Conservation (phyloP, 2,888 invertebrate species). For the Catocala nupta region DNA sequence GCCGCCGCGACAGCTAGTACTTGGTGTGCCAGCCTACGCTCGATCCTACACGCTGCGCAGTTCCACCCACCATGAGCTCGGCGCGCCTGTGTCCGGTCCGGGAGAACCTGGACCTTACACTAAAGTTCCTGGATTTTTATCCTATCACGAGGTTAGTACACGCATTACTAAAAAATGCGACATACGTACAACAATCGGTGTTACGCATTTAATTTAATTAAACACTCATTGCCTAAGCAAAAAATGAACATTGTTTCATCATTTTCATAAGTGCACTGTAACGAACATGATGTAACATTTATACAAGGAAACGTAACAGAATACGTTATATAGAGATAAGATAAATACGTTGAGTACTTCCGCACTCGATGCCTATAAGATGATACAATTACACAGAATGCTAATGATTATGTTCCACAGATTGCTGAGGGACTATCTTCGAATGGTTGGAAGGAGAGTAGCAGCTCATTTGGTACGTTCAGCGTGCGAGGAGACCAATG, state of each 20-base stretch:
- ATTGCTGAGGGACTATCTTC: conserved; percentile 88
- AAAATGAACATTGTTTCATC: no score
- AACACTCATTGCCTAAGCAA: no score
- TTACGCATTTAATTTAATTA: no score
- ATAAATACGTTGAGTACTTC: not conserved
- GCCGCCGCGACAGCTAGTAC: conserved; percentile 89
- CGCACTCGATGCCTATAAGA: no score
- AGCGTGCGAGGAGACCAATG: conserved; percentile 91
- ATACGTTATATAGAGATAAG: conserved; percentile 11
- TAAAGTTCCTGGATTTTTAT: conserved; percentile 91
- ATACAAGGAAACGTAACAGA: not conserved
- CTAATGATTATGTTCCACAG: conserved; percentile 60
- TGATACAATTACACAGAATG: no score
- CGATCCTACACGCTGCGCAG: conserved; percentile 90
- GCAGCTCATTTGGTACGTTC: conserved; percentile 91
- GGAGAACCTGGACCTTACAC: conserved; percentile 91
- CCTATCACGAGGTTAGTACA: conserved; percentile 90
- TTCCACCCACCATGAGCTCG: conserved; percentile 81
- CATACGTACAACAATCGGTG: no score
- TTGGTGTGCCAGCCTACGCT: conserved; percentile 93
- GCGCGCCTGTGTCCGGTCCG: conserved; percentile 88
- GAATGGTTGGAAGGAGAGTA: conserved; percentile 84
- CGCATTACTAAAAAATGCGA: no score
- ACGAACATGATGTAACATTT: no score
- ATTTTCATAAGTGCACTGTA: no score